These are phyloP conservation scores for Ornithorhynchus anatinus DNA, from an alignment of 2,113 vertebrate species.

Conservation along the genomic window DNA sequence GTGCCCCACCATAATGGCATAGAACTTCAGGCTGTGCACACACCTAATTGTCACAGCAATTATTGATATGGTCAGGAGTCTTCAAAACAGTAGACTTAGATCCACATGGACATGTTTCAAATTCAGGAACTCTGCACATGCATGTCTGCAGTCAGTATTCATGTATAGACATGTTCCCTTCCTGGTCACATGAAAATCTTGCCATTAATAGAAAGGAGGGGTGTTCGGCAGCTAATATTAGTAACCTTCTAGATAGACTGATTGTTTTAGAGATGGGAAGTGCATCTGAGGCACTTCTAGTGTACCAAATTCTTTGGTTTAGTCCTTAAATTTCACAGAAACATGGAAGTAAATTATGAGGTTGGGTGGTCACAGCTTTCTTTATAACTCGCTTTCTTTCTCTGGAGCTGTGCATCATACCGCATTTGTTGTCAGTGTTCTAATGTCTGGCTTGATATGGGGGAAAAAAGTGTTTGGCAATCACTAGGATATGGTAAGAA, in stretches of 20 bases:
- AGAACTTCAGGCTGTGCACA: no score
- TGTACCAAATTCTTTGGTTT: not conserved
- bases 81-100: no score
- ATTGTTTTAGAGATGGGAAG: conserved; percentile 65
- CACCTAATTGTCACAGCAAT: no score
- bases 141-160: conserved; percentile 35
- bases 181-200: conserved; percentile 54
- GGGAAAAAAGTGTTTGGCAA: no score
- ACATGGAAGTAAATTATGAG: conserved; percentile 28
- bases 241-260: conserved; percentile 62
- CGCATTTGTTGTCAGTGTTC: no score
- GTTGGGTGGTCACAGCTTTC: conserved; percentile 27
- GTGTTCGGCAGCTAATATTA: conserved; percentile 56
- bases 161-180: conserved; percentile 58
- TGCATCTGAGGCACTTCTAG: conserved; percentile 44
- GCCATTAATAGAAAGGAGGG: conserved; percentile 54
- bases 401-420: conserved; percentile 1
- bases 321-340: no score
- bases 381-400: not conserved
- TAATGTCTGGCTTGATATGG: no score
- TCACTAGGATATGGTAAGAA: no score
- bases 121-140: no score
- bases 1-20: no score
- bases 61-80: no score
- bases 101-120: no score